These are phyloP conservation scores for Lasioglossum zephyrum DNA, from an alignment of 2,888 invertebrate species.

Conservation along the genomic window DNA sequence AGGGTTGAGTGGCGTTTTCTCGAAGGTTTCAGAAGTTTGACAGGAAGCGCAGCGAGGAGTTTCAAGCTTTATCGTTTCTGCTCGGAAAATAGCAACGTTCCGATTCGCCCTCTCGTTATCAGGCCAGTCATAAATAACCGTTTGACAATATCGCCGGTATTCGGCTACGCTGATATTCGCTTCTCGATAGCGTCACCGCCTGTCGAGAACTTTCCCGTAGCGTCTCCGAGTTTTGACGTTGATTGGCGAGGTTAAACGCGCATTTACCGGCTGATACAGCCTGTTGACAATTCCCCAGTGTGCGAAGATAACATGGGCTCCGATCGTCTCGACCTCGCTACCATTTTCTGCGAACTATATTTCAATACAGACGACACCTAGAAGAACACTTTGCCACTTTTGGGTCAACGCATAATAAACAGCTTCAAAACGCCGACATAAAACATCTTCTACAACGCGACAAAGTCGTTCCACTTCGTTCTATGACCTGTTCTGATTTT, in stretches of 20 bases:
- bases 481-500: no score
- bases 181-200: constrained; percentile 25
- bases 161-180: constrained; percentile 16
- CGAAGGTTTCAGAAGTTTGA: neutral
- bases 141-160: constrained; percentile 47
- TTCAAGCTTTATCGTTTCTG: constrained; percentile 36
- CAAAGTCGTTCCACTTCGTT: no score
- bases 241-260: constrained; percentile 45
- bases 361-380: neutral
- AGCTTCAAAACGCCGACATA: neutral
- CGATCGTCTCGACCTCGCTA: constrained; percentile 16
- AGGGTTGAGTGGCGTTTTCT: neutral
- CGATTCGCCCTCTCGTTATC: constrained; percentile 39
- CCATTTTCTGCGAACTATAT: neutral
- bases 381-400: neutral
- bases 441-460: neutral
- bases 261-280: constrained; percentile 44
- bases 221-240: constrained; percentile 13
- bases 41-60: neutral
- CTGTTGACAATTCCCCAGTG: neutral
- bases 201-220: neutral
- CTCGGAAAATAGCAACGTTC: constrained; percentile 45
- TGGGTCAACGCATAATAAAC: neutral
- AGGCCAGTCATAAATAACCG: constrained; percentile 32
- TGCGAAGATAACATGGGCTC: constrained; percentile 6